Base-by-base conservation (phyloP, 2,113 vertebrate genomes). In the Tympanuchus pallidicinctus region DNA sequence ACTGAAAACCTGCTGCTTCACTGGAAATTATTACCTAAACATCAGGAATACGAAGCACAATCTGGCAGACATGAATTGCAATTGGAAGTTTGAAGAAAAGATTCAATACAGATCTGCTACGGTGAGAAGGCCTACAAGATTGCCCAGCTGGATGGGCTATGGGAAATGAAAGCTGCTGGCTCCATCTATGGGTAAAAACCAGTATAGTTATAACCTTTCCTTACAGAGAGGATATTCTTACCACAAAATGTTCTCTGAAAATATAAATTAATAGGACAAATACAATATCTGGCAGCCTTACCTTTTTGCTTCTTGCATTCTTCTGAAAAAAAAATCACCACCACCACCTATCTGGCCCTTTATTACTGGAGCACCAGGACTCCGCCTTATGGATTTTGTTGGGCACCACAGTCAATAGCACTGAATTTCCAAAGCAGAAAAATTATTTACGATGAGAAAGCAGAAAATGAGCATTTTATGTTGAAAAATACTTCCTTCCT, bases 101-200 rank as follows among this genome's bases (percentile, higher is more conserved):
- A 2, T 66, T 57, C n/a, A 61, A 52, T 64, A 66, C 17, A 25
- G n/a, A 50, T 48, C 56, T 88, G 60, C 45, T 10, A 18, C 30
- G 28, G 32, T 24, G 25, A 57, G 42, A 30, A 60, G 19, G 18
- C 21, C 56, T 82, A 67, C 45, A 40, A 45, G 61, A 67, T 8
- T 75, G 60, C 17, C 40, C 56, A 54, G 54, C 40, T 80, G 32
- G 82, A 27, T 11, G 17, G 47, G n/a, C 45, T 38, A 45, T 9
- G 38, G 74, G 48, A 92, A 96, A 77, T 11, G 19, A 96, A 70
- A 94, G 81, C 86, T 71, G 38, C 89, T 89, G 95, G 96, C 96
- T 93, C 96, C 97, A 96, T 74, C 96, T 97, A 96, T 59, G 81
- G 97, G 96, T 66, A 86, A 63, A 91, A 93, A 59, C 12, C 5